Evolutionary conservation across 1,140 invertebrate species (phyloP).

Genomic region (Caenorhabditis brenneri): DNA sequence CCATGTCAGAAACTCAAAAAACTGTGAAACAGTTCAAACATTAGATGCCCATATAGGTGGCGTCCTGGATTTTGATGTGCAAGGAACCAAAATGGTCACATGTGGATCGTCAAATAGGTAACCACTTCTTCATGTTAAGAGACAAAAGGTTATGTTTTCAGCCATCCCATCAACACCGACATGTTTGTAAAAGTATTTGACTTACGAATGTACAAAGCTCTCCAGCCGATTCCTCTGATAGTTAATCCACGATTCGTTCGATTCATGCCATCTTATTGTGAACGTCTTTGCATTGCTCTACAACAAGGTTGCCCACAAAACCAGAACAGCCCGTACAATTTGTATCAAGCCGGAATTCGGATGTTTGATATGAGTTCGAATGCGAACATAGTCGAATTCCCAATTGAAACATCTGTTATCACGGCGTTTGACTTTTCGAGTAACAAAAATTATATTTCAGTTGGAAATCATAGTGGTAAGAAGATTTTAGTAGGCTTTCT

Average conservation of each 20-base stretch:
- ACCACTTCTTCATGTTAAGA: not conserved
- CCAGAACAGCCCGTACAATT: too few relatives aligned
- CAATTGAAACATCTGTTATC: not conserved
- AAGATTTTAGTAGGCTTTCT: not conserved
- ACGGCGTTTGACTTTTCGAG: not conserved
- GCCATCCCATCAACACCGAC: not conserved
- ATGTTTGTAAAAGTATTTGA: not conserved
- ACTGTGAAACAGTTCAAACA: not conserved
- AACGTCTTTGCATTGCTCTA: not conserved
- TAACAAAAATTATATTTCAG: not conserved
- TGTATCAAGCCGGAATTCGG: not conserved
- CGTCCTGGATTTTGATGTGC: slow-evolving; percentile 1
- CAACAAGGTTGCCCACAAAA: not conserved
- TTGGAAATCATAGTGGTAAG: not conserved
- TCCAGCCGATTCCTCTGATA: not conserved
- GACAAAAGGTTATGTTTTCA: not conserved
- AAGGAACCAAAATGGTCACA: not conserved
- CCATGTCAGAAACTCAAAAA: not conserved
- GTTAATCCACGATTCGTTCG: not conserved
- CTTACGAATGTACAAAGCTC: slow-evolving; percentile 6
- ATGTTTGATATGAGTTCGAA: not conserved
- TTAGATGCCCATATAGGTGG: not conserved
- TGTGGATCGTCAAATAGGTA: not conserved
- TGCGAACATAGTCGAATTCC: not conserved
- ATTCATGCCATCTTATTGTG: slow-evolving; percentile 24